phyloP scores from a whole-genome alignment of 92 coral and sea anemone species.

The Virgularia gustaviana region DNA sequence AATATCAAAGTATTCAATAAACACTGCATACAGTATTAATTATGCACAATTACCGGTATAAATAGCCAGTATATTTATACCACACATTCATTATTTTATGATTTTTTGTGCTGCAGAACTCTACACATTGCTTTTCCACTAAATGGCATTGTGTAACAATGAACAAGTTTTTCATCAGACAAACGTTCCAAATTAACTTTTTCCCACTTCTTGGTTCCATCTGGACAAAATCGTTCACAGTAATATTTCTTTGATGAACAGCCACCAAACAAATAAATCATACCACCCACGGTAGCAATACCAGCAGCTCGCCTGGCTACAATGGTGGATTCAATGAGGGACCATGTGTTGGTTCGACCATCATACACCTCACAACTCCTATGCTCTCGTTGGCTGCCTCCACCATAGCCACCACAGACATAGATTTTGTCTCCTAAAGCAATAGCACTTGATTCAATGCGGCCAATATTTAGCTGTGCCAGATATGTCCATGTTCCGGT shows the following conservation, averaged over 20 bases:
- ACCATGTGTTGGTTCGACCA: slow-evolving; percentile 1
- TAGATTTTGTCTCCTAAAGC: slow-evolving; percentile 18
- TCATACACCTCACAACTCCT: slow-evolving; percentile 22
- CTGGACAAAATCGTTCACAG: slow-evolving; percentile 15
- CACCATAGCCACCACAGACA: slow-evolving; percentile 29
- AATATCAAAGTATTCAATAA: no score
- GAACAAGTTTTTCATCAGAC: not conserved
- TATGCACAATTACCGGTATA: no score
- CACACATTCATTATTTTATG: no score
- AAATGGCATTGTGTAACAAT: slow-evolving; percentile 2
- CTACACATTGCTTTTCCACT: slow-evolving; percentile 26
- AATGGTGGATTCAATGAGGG: not conserved
- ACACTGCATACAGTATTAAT: no score
- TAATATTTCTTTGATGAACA: not conserved
- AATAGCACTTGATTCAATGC: slow-evolving; percentile 25
- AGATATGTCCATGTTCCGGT: slow-evolving; percentile 8
- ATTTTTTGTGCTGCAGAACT: no score
- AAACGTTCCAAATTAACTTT: not conserved
- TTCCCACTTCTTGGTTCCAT: slow-evolving; percentile 10
- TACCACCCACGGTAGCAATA: slow-evolving; percentile 10
- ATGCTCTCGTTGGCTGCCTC: not conserved
- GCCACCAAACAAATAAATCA: slow-evolving; percentile 19
- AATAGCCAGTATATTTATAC: no score
- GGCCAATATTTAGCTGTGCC: slow-evolving; percentile 16
- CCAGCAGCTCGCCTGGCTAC: slow-evolving; percentile 29